These are phyloP conservation scores for Tiliacea aurago DNA, from an alignment of 2,888 invertebrate genomes.

Conservation along the genomic window DNA sequence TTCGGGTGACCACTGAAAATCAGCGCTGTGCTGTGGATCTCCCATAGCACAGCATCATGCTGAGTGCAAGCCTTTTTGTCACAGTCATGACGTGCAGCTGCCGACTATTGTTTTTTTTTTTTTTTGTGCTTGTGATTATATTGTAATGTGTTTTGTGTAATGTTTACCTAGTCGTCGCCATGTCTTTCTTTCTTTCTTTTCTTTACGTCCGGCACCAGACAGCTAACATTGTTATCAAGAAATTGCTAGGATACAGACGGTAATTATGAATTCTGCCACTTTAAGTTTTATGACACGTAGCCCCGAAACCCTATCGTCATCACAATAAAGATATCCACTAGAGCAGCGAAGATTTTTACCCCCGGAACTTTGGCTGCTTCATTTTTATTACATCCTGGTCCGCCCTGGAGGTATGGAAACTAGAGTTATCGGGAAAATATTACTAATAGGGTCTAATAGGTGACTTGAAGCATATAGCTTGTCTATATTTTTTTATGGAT, in stretches of 20 bases:
- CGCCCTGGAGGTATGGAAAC: conserved; percentile 11
- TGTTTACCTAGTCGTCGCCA: too few relatives aligned
- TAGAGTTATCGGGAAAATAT: conserved; percentile 6
- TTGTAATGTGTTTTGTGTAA: too few relatives aligned
- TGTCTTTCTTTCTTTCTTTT: too few relatives aligned
- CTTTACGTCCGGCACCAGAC: too few relatives aligned
- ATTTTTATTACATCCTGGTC: conserved; percentile 40
- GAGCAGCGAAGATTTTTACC: conserved; percentile 1
- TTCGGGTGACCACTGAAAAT: too few relatives aligned
- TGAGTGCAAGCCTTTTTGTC: too few relatives aligned
- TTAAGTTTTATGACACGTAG: neutral
- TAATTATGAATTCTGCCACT: neutral
- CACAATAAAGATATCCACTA: neutral
- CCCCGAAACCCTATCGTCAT: conserved; percentile 10
- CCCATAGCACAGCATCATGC: too few relatives aligned
- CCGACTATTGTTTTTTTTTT: too few relatives aligned
- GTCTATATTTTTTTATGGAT: neutral
- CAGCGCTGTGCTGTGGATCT: too few relatives aligned
- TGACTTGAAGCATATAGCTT: neutral
- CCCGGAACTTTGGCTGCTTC: conserved; percentile 22
- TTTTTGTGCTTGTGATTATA: too few relatives aligned
- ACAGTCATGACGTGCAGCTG: too few relatives aligned
- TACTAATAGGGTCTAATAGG: conserved; percentile 3
- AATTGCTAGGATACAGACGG: neutral
- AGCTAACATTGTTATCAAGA: neutral